Base-by-base conservation (phyloP, 1,140 invertebrate genomes). In the Philotrypesis tridentata region DNA sequence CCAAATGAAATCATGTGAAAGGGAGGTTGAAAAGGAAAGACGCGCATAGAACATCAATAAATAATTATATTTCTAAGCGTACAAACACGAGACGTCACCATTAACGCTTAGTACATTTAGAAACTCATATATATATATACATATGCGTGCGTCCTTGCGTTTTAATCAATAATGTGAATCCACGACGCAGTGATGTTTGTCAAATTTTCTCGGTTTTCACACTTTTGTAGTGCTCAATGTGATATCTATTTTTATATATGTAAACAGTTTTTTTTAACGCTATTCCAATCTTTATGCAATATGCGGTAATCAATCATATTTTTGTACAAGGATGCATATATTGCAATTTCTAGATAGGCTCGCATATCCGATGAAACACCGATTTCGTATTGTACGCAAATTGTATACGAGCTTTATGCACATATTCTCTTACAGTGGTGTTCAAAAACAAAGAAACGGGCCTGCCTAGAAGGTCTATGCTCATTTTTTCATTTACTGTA, bases 21-120 rank as follows among this genome's bases (percentile, higher is more conserved):
- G 27, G 12, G 14, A 9, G 29, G 23, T 33, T 60, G n/a, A 55
- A 29, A 68, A 70, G 60, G 29, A 40, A 68, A 60, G 68, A 65
- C 40, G 71, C 37, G 61, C 60, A 33, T 65, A 65, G 21, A 7
- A 43, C 74, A 74, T 21, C 8, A 67, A 72, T 43, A 40, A 55
- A 40, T 23, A 65, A 74, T 67, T 80, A 48, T 25, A 67, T 67
- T 80, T 80, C 71, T 80, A 65, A 7, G 40, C 33, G 48, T 74
- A 65, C 73, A 67, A 40, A 63, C 25, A 23, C 48, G 63, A 43
- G 67, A 79, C 33, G n/a, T 79, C 78, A 71, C 55, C 37, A 11
- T 79, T 79, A 71, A 72, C 6, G 55, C 25, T 60, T 7, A n/a
- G n/a, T 43, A 79, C 37, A 61, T 37, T 63, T 43, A 70, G 55